Base-by-base conservation (phyloP, 2,888 invertebrate species). In the Galeruca laticollis region DNA sequence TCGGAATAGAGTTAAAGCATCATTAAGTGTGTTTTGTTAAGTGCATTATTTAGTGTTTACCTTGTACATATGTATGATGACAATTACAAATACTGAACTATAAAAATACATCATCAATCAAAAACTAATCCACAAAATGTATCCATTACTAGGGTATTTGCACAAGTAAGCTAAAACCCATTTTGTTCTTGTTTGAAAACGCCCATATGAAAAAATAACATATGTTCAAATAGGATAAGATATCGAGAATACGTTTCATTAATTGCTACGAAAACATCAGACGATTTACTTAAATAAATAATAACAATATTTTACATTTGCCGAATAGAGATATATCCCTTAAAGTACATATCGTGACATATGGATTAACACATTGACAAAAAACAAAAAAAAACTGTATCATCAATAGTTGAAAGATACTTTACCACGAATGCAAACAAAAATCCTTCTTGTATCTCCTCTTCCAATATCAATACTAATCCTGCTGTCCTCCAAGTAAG, bases 141-240 rank as follows among this genome's bases (percentile, higher is more conserved):
- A 63, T 31, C 21, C 63, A 40, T 56, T 66, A 54, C 40, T 65
- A 51, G n/a, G 51, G 37, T 66, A 66, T 66, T 66, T 66, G 60
- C 66, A 59, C 37, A 66, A 37, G 56, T 51, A 51, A 47, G 43
- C 59, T 51, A 60, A 60, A 66, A 66, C 51, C 47, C 47, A 52
- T 66, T 72, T 69, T 68, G 65, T 59, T 62, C 52, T 56, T 63
- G 60, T 69, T 66, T 66, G 66, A 69, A 72, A 72, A 62, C 59
- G 62, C 43, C 40, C 66, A 72, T 61, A 71, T 68, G 64, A 71
- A 71, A 72, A 73, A 72, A 68, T 72, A 72, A 79, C 82, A 82
- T 81, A 80, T 82, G 82, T 81, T 81, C 77, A 76, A 80, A 80
- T 78, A 79, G 82, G 81, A 81, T 81, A 81, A 82, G 81, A 82